Conservation (phyloP, 2,113 vertebrate genomes). For the Nesospiza acunhae region DNA sequence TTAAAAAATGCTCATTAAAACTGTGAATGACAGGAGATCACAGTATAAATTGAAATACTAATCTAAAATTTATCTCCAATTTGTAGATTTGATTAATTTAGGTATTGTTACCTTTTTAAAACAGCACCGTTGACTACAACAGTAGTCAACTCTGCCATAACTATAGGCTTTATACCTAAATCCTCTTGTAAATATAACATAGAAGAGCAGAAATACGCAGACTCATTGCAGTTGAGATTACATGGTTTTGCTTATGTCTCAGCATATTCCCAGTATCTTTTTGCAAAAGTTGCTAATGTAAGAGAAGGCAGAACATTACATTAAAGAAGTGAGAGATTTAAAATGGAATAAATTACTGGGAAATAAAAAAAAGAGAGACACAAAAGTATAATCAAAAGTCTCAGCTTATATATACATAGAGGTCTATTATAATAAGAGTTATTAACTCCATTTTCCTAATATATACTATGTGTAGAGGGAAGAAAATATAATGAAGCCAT, state of each 20-base stretch:
- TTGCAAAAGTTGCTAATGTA: background rate
- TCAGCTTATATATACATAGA: background rate
- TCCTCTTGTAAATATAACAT: background rate
- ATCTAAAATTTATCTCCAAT: background rate
- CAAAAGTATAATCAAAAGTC: background rate
- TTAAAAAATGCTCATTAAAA: background rate
- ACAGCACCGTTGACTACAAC: background rate
- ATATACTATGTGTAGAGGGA: background rate
- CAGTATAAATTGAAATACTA: background rate
- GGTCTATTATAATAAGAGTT: background rate
- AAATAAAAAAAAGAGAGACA: background rate
- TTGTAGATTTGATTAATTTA: background rate
- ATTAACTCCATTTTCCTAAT: background rate
- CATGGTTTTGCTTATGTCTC: background rate
- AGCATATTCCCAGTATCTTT: background rate
- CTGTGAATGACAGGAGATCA: background rate
- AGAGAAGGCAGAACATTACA: background rate
- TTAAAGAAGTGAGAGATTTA: background rate
- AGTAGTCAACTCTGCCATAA: background rate
- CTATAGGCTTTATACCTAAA: background rate
- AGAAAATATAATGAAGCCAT: background rate
- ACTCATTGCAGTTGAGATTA: background rate
- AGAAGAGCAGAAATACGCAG: background rate
- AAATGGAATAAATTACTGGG: background rate
- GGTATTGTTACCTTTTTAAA: background rate